These are phyloP conservation scores for Brachypodius melanocephalos DNA, from an alignment of 2,113 vertebrate genomes.

Conservation along the genomic window DNA sequence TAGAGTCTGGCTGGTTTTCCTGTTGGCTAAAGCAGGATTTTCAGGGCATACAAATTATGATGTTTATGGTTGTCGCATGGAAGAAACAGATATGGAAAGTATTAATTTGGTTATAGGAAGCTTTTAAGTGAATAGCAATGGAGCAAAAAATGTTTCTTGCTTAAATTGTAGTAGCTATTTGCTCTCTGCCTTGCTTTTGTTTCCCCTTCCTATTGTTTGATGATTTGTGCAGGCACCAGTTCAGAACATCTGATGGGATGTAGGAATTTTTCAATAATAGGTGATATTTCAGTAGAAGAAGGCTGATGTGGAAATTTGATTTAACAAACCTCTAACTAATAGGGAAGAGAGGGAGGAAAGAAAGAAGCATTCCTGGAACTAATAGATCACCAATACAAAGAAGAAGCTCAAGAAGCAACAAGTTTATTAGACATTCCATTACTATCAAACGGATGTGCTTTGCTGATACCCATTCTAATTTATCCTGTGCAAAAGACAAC, in stretches of 20 bases:
- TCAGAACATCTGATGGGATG: not conserved
- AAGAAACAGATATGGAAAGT: not conserved
- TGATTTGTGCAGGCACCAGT: not conserved
- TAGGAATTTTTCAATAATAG: not conserved
- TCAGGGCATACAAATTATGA: not conserved
- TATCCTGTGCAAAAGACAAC: conserved; percentile 19
- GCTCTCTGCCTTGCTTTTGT: not conserved
- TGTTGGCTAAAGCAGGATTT: not conserved
- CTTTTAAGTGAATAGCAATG: not conserved
- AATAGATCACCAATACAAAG: not conserved
- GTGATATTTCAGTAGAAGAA: not conserved
- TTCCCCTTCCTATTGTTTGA: not conserved
- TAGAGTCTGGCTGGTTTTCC: not conserved
- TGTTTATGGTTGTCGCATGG: not conserved
- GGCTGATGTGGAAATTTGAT: not conserved
- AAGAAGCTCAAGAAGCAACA: not conserved
- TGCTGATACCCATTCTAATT: not conserved
- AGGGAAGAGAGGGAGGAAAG: not conserved
- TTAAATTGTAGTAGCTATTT: not conserved
- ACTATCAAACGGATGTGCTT: not conserved
- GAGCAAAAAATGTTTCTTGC: not conserved
- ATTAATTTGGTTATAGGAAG: not conserved
- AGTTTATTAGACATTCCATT: not conserved
- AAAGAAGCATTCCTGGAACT: conserved; percentile 17
- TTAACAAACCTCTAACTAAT: not conserved